A percentile compares a stretch with the other conserved stretches of the same genome.
Evolutionary conservation across 2,797 vertebrate species (phyloP).

Genomic region (Cetoscarus ocellatus): DNA sequence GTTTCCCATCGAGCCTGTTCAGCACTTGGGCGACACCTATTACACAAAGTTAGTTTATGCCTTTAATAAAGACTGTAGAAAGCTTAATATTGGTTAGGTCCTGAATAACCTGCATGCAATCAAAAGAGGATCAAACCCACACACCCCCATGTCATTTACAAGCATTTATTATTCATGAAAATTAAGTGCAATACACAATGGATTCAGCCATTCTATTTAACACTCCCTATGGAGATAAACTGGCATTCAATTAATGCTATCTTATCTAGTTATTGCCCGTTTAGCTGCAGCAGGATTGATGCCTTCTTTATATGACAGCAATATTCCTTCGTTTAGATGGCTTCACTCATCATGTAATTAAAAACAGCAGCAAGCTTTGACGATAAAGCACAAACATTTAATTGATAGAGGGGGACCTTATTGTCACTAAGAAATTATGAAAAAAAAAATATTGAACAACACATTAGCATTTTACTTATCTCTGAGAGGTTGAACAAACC

Average conservation of each 20-base stretch:
- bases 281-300: slow-evolving; percentile 23
- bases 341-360: slow-evolving; percentile 54
- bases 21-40: slow-evolving; percentile 97
- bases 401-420: slow-evolving; percentile 38
- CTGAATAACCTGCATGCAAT: slow-evolving; percentile 38
- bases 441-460: slow-evolving; percentile 39
- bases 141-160: slow-evolving; percentile 40
- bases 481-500: slow-evolving; percentile 33
- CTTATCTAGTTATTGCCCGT: slow-evolving; percentile 20
- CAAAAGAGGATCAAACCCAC: slow-evolving; percentile 62
- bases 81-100: slow-evolving; percentile 13
- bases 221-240: neutral
- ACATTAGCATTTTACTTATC: slow-evolving; percentile 44
- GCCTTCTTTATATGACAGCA: slow-evolving; percentile 41
- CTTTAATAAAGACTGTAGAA: slow-evolving; percentile 9
- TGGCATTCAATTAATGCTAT: slow-evolving; percentile 30
- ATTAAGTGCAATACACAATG: slow-evolving; percentile 26
- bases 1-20: slow-evolving; percentile 96
- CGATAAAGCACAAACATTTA: slow-evolving; percentile 57
- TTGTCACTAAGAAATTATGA: slow-evolving; percentile 33
- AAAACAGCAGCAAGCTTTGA: slow-evolving; percentile 41
- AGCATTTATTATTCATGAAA: slow-evolving; percentile 49
- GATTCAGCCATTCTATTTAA: neutral
- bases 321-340: slow-evolving; percentile 16
- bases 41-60: slow-evolving; percentile 33